These are phyloP conservation scores for Myripristis jacobus DNA, from an alignment of 2,797 vertebrate species.

Conservation along the genomic window DNA sequence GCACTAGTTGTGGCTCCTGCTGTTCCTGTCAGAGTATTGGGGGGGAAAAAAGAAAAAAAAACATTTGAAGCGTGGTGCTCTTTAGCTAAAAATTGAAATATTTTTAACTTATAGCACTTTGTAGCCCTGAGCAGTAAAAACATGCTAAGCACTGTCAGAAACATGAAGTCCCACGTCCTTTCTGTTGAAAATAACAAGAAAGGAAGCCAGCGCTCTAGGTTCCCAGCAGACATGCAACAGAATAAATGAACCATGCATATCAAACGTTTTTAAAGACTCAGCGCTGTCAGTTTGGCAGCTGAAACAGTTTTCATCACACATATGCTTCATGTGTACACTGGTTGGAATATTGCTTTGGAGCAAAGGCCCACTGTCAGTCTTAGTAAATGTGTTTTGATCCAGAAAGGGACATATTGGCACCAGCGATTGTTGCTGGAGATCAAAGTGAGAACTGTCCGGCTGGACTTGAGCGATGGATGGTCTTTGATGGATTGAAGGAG, in stretches of 20 bases:
- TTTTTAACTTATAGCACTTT: neutral
- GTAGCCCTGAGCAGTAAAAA: neutral
- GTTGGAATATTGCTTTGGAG: neutral
- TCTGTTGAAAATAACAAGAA: too few relatives aligned
- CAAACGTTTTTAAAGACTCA: neutral
- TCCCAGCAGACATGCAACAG: too few relatives aligned
- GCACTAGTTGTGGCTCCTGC: neutral
- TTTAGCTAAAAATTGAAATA: neutral
- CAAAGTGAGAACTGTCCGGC: slow-evolving; percentile 34
- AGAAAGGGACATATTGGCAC: slow-evolving; percentile 26
- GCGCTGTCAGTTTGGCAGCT: slow-evolving; percentile 9
- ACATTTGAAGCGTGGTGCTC: neutral
- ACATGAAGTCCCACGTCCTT: neutral
- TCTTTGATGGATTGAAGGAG: slow-evolving; percentile 63
- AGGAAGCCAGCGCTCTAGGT: too few relatives aligned
- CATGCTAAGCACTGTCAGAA: too few relatives aligned
- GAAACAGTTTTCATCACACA: neutral
- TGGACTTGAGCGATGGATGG: slow-evolving; percentile 31
- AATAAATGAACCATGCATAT: neutral
- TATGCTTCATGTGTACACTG: slow-evolving; percentile 16
- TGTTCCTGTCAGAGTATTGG: too few relatives aligned
- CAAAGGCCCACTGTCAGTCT: slow-evolving; percentile 28
- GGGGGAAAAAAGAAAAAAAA: too few relatives aligned
- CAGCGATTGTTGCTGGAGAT: slow-evolving; percentile 37
- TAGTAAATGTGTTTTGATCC: slow-evolving; percentile 10